These are phyloP conservation scores for Dicyrtomina minuta DNA, from an alignment of 2,888 invertebrate genomes.

Conservation along the genomic window DNA sequence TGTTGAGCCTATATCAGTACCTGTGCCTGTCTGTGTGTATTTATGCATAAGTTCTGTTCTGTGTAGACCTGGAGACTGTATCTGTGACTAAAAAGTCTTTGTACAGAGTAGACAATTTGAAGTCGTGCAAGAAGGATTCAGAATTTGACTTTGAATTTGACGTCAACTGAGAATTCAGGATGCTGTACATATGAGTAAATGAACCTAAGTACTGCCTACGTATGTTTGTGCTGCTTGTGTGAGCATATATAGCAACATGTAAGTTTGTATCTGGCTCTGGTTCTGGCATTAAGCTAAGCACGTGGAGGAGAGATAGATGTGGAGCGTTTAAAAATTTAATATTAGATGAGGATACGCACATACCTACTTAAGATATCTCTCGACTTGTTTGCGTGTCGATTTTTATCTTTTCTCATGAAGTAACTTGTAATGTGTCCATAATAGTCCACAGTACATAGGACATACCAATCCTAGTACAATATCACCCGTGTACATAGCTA, in stretches of 20 bases:
- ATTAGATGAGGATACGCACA: not conserved
- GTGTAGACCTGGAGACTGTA: too few relatives aligned
- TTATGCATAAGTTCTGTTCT: too few relatives aligned
- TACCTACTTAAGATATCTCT: not conserved
- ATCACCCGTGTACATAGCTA: too few relatives aligned
- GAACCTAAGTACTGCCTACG: not conserved
- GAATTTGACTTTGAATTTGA: not conserved
- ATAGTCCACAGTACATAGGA: too few relatives aligned
- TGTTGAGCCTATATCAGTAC: too few relatives aligned
- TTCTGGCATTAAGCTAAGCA: too few relatives aligned
- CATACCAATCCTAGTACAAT: too few relatives aligned
- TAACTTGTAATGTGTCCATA: too few relatives aligned
- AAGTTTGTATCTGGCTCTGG: too few relatives aligned
- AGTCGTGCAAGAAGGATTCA: constrained; percentile 9
- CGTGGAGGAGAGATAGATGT: not conserved
- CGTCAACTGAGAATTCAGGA: not conserved
- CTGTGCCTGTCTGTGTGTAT: too few relatives aligned
- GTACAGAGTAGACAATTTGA: not conserved
- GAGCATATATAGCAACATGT: not conserved
- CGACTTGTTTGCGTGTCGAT: constrained; percentile 26
- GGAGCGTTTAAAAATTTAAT: not conserved
- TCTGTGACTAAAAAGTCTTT: not conserved
- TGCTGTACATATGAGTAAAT: not conserved
- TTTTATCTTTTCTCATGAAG: constrained; percentile 22
- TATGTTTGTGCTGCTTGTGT: not conserved